A percentile compares a stretch with the other conserved stretches of the same genome.
phyloP scores from a whole-genome alignment of 2,888 invertebrate species.

The Hoplodrina ambigua region DNA sequence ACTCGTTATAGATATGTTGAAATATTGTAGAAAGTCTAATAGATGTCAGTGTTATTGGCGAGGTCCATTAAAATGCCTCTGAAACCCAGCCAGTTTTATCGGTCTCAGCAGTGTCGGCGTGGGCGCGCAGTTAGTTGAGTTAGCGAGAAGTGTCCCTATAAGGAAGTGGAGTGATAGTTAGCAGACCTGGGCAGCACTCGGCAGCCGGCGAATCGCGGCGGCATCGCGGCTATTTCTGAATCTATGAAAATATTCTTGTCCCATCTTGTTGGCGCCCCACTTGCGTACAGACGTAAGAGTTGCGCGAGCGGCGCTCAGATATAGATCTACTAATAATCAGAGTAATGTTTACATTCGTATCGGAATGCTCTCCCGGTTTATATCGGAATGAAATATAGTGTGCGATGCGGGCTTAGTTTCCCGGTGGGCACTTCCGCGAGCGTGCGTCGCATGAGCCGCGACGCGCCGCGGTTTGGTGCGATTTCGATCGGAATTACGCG shows the following conservation, averaged over 20 bases:
- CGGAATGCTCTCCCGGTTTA: constrained; percentile 41
- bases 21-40: not conserved
- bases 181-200: constrained; percentile 36
- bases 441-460: constrained; percentile 47
- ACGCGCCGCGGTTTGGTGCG: constrained; percentile 5
- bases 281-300: constrained; percentile 60
- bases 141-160: constrained; percentile 48
- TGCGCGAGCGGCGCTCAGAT: constrained; percentile 30
- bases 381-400: constrained; percentile 66
- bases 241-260: constrained; percentile 83
- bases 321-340: constrained; percentile 40
- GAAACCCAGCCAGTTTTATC: not conserved
- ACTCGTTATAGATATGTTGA: not conserved
- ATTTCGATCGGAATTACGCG: not conserved
- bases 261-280: constrained; percentile 70
- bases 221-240: constrained; percentile 78
- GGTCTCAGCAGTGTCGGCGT: not conserved
- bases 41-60: constrained; percentile 1
- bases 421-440: constrained; percentile 67
- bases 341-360: constrained; percentile 34
- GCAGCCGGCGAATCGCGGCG: constrained; percentile 41
- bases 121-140: constrained; percentile 20
- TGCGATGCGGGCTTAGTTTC: constrained; percentile 64
- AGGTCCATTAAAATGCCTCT: not conserved
- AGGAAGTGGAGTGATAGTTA: constrained; percentile 54